These are phyloP conservation scores for Hemibagrus guttatus DNA, from an alignment of 2,797 vertebrate species.

Conservation along the genomic window DNA sequence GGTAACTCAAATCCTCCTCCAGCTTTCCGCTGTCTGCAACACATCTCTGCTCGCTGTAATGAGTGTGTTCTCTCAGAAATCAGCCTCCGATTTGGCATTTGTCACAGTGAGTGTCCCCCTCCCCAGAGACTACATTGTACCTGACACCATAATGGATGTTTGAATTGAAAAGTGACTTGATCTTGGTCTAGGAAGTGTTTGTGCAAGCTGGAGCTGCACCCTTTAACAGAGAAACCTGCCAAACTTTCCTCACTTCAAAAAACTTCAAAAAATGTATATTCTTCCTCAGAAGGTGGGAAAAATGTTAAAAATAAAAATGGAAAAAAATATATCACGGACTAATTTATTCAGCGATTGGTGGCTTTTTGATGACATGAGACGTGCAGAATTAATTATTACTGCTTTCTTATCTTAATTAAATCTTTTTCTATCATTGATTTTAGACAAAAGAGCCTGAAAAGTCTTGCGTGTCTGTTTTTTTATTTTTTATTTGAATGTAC, in stretches of 20 bases:
- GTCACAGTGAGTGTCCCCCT: conserved; percentile 63
- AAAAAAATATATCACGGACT: background rate
- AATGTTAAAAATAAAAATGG: conserved; percentile 15
- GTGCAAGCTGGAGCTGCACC: conserved; percentile 26
- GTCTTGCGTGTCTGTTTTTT: conserved; percentile 69
- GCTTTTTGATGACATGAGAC: conserved; percentile 75
- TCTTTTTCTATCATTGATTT: conserved; percentile 80
- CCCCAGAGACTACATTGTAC: conserved; percentile 58
- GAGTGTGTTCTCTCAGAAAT: conserved; percentile 54
- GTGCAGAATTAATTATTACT: conserved; percentile 78
- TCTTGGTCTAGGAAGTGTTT: conserved; percentile 56
- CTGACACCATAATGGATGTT: conserved; percentile 68
- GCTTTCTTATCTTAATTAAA: conserved; percentile 83
- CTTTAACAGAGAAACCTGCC: conserved; percentile 51
- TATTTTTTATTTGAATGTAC: conserved; percentile 45
- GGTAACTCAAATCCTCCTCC: conserved; percentile 54
- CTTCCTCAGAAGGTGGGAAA: background rate
- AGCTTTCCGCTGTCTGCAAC: conserved; percentile 56
- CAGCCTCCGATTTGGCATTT: conserved; percentile 68
- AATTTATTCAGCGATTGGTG: conserved; percentile 72
- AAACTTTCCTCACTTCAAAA: conserved; percentile 54
- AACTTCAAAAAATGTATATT: background rate
- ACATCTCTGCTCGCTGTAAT: conserved; percentile 59
- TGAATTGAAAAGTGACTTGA: conserved; percentile 68
- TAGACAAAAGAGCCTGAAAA: conserved; percentile 71